phyloP scores from a whole-genome alignment of 2,797 vertebrate genomes.

The Lacerta bilineata region DNA sequence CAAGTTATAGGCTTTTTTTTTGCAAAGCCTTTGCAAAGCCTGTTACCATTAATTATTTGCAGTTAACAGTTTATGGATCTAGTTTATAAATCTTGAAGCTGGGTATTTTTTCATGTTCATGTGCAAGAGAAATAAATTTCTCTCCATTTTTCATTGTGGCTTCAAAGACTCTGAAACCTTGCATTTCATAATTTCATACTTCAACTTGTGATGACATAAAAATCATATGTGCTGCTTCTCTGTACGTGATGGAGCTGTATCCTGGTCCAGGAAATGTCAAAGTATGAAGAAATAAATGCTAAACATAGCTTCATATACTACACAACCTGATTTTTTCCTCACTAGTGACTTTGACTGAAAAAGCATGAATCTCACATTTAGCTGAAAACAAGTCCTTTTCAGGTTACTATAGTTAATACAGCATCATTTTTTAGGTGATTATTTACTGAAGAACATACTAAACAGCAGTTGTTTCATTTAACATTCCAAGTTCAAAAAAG shows the following conservation, averaged over 20 bases:
- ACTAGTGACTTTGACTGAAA: not conserved
- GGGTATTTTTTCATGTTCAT: no score
- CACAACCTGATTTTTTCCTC: not conserved
- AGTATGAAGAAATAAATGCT: not conserved
- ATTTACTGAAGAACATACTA: not conserved
- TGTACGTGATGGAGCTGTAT: not conserved
- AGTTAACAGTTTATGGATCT: not conserved
- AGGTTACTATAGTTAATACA: not conserved
- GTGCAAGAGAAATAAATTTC: slow-evolving; percentile 4
- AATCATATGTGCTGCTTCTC: not conserved
- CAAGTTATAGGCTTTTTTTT: not conserved
- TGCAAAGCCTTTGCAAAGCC: no score
- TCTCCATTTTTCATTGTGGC: not conserved
- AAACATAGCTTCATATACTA: not conserved
- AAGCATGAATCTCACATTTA: not conserved
- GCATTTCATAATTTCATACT: not conserved
- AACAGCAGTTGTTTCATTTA: not conserved
- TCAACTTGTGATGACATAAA: not conserved
- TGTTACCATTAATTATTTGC: not conserved
- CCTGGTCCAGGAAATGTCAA: not conserved
- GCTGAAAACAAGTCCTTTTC: not conserved
- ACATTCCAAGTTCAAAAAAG: not conserved
- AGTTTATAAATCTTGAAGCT: not conserved
- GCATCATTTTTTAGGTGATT: not conserved
- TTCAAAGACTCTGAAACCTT: not conserved